These are phyloP conservation scores for Calameuta idolon DNA, from an alignment of 2,888 invertebrate genomes.

Conservation along the genomic window DNA sequence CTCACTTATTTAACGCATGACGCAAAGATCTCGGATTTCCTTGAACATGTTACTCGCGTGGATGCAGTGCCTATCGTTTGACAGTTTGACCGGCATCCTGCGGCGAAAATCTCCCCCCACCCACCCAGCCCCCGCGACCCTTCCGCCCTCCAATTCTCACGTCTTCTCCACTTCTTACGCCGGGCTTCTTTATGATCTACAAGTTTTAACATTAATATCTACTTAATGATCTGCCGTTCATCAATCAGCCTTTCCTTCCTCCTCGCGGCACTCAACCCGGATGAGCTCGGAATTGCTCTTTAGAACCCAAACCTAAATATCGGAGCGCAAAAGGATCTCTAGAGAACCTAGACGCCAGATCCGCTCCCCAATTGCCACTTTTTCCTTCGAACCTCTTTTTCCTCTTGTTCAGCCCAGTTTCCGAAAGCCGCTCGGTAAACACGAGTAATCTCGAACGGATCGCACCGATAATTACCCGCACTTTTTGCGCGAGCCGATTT, in stretches of 20 bases:
- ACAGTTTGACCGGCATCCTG: neutral
- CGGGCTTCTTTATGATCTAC: neutral
- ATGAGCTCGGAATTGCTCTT: neutral
- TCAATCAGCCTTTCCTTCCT: conserved; percentile 1
- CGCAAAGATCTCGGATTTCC: neutral
- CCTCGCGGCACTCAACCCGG: neutral
- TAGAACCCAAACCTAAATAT: neutral
- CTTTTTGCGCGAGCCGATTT: neutral
- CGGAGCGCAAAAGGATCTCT: neutral
- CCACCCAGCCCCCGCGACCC: too few relatives aligned
- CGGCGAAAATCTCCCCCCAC: too few relatives aligned
- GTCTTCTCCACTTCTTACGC: neutral
- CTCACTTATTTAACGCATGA: neutral
- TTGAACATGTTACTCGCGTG: neutral
- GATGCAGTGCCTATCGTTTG: neutral
- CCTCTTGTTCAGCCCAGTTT: neutral
- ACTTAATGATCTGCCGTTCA: conserved; percentile 19
- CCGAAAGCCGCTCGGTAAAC: neutral
- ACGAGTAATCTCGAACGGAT: neutral
- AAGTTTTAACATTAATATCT: conserved; percentile 27
- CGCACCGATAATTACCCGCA: neutral
- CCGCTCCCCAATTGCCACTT: neutral
- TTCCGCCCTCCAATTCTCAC: neutral
- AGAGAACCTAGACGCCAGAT: neutral
- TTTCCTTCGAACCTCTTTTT: neutral